A percentile compares a stretch with the other conserved stretches of the same genome.
Evolutionary conservation across 1,140 invertebrate genomes (phyloP).

Genomic region (Nasonia vitripennis): DNA sequence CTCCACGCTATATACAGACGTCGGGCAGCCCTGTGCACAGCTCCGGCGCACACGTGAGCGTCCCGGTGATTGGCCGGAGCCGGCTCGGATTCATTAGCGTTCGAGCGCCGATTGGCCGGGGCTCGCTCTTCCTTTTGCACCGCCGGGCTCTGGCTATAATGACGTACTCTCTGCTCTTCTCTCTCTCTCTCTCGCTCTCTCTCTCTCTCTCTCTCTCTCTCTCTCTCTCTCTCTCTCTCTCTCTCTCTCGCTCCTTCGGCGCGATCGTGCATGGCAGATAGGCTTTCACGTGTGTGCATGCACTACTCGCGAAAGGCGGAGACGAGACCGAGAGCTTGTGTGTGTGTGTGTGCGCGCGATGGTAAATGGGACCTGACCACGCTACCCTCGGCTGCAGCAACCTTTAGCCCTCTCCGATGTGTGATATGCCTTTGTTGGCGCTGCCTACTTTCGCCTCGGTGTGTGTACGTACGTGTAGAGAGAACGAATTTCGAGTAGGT

Average conservation of each 20-base stretch:
- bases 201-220: slow-evolving; percentile 23
- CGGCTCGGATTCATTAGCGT: slow-evolving; percentile 70
- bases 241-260: slow-evolving; percentile 26
- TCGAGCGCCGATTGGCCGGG: slow-evolving; percentile 64
- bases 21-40: too few relatives aligned
- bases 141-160: slow-evolving; percentile 59
- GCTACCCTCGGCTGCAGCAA: slow-evolving; percentile 51
- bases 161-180: slow-evolving; percentile 57
- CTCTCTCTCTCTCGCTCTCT: slow-evolving; percentile 24
- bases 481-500: neutral
- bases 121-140: slow-evolving; percentile 64
- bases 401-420: neutral
- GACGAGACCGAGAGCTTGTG: slow-evolving; percentile 49
- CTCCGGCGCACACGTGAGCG: slow-evolving; percentile 47
- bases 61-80: slow-evolving; percentile 62
- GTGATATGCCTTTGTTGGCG: neutral
- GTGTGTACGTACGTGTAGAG: neutral
- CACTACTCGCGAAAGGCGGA: slow-evolving; percentile 33
- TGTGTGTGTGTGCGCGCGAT: slow-evolving; percentile 52
- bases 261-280: slow-evolving; percentile 71
- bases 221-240: slow-evolving; percentile 35
- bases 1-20: neutral
- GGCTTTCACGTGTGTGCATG: slow-evolving; percentile 56
- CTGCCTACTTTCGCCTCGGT: neutral
- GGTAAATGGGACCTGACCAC: slow-evolving; percentile 63